These are phyloP conservation scores for Otolemur crassicaudatus DNA, from an alignment of 2,797 vertebrate species.

Conservation along the genomic window DNA sequence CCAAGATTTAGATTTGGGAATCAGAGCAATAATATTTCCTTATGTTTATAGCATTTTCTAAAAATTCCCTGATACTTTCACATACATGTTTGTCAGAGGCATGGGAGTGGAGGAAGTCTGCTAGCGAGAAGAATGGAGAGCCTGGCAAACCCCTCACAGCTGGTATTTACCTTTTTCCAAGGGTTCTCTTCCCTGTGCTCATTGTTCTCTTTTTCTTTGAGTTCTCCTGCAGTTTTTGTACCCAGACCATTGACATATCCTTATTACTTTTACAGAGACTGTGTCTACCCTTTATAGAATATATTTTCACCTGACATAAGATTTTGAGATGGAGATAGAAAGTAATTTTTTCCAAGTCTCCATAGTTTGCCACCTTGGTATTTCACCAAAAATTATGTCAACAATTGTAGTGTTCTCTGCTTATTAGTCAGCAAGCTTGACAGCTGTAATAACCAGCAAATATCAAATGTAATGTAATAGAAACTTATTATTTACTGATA, in stretches of 20 bases:
- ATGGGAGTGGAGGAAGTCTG: neutral
- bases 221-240: neutral
- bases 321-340: slow-evolving; percentile 35
- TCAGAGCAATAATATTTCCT: neutral
- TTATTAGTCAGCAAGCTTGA: neutral
- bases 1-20: slow-evolving; percentile 15
- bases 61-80: neutral
- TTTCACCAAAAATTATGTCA: slow-evolving; percentile 8
- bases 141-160: neutral
- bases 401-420: neutral
- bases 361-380: slow-evolving; percentile 16
- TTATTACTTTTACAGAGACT: slow-evolving; percentile 42
- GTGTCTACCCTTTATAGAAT: neutral
- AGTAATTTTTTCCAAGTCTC: slow-evolving; percentile 52
- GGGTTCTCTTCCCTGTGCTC: neutral
- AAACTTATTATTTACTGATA: slow-evolving; percentile 26
- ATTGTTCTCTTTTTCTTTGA: slow-evolving; percentile 10
- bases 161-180: neutral
- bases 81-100: neutral
- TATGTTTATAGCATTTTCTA: neutral
- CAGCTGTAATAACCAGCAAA: neutral
- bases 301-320: neutral
- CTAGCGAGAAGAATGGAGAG: neutral
- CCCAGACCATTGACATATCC: neutral
- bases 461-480: neutral